A percentile compares a stretch with the other conserved stretches of the same genome.
Conservation (phyloP, 2,797 vertebrate genomes). For the Uromys caudimaculatus region DNA sequence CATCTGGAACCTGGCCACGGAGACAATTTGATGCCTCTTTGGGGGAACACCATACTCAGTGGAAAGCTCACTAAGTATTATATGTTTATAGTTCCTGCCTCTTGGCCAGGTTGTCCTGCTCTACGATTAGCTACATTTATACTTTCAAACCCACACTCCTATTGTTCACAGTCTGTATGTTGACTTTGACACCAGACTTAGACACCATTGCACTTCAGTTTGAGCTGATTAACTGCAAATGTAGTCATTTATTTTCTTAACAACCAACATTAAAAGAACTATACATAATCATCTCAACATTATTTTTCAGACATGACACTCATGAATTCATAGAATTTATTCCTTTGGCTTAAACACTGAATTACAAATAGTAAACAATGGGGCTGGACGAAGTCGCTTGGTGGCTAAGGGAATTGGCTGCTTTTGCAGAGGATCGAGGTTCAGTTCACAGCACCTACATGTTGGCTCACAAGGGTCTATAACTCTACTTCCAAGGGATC, state of each 20-base stretch:
- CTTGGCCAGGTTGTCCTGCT: neutral
- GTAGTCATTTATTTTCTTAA: neutral
- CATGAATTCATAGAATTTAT: constrained; percentile 30
- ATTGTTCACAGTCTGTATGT: neutral
- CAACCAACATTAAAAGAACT: constrained; percentile 27
- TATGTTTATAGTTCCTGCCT: constrained; percentile 19
- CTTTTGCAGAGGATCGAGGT: neutral
- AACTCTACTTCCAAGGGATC: neutral
- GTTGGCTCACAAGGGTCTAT: neutral
- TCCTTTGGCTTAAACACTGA: constrained; percentile 54
- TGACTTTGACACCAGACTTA: constrained; percentile 6
- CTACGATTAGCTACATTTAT: neutral
- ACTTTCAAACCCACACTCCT: constrained; percentile 15
- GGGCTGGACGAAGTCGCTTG: neutral
- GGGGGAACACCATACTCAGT: neutral
- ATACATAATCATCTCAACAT: neutral
- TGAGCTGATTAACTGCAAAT: neutral
- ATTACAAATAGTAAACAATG: constrained; percentile 28
- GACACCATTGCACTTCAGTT: neutral
- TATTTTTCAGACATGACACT: constrained; percentile 37
- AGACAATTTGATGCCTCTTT: neutral
- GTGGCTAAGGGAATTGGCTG: neutral
- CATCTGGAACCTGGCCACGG: neutral
- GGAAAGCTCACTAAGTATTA: neutral
- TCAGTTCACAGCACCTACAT: neutral